Evolutionary conservation across 2,888 invertebrate genomes (phyloP).

Genomic region (Caenorhabditis sp.): DNA sequence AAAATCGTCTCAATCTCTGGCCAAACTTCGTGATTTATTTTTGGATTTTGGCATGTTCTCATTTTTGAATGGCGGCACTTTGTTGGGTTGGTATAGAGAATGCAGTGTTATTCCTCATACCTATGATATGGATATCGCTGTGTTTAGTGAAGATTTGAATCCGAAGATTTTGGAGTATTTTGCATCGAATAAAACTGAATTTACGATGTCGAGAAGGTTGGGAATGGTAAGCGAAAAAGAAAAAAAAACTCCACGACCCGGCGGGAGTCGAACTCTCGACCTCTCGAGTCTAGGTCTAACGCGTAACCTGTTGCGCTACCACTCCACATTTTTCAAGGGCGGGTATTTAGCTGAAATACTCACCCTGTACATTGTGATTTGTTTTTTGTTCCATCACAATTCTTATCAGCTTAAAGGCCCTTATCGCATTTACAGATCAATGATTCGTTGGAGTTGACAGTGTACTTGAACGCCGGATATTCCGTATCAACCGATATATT

Average conservation of each 20-base stretch:
- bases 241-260: no score
- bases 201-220: constrained; percentile 19
- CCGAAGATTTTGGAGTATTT: constrained; percentile 18
- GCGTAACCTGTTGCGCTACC: no score
- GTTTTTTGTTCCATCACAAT: no score
- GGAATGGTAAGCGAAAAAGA: constrained; percentile 13
- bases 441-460: constrained; percentile 32
- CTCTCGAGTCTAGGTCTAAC: no score
- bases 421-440: no score
- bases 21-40: constrained; percentile 15
- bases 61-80: constrained; percentile 33
- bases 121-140: constrained; percentile 29
- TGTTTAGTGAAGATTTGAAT: constrained; percentile 24
- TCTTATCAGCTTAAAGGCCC: no score
- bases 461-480: constrained; percentile 7
- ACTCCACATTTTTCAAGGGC: no score
- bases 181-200: background rate
- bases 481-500: constrained; percentile 23
- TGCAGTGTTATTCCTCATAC: constrained; percentile 43
- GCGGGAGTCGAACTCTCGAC: no score
- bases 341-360: no score
- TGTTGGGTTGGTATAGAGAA: constrained; percentile 42
- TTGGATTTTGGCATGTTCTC: constrained; percentile 19
- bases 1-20: constrained; percentile 6
- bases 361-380: no score